Base-by-base conservation (phyloP, 2,113 vertebrate species). In the Myodes glareolus region DNA sequence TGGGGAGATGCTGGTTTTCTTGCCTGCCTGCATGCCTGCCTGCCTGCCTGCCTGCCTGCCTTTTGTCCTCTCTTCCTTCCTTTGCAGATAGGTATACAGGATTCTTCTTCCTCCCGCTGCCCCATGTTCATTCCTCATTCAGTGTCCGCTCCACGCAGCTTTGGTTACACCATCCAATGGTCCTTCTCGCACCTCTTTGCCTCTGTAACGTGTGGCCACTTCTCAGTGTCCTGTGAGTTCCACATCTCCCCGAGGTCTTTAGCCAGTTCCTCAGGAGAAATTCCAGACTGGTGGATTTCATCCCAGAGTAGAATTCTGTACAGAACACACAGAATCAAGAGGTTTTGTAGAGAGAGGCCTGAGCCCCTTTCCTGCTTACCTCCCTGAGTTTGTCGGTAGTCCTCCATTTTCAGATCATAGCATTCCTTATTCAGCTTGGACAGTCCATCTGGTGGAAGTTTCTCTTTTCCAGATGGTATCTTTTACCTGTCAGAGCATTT, bases 141-240 rank as follows among this genome's bases (percentile, higher is more conserved):
- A 17, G n/a, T 42, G 6, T 42, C 16, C 11, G 1, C 25, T 63
- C 13, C 7, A 9, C 4, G 14, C 25, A 65, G 14, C 25, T 85
- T 31, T 31, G 39, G 81, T 5, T 45, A 27, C 14, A 29, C 33
- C 11, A 9, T 84, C 36, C 29, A 1, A 17, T 10, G 42, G 17
- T 2, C 13, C 6, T 63, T 17, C n/a, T 4, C n/a, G 0, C 8
- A 3, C 58, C 25, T 31, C 27, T 29, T 0, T 61, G 36, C 52
- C 52, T 23, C 42, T 39, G 36, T n/a, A 58, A n/a, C 4, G 0
- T 47, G 36, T 5, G 21, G 36, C 21, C 12, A 1, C 23, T 27
- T 82, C n/a, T n/a, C 50, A 25, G 33, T 55, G 33, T n/a, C 33
- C 33, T 2, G 8, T 9, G 36, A 21, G 50, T 55, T n/a, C 36